These are phyloP conservation scores for Halictus rubicundus DNA, from an alignment of 1,140 invertebrate genomes.

Conservation along the genomic window DNA sequence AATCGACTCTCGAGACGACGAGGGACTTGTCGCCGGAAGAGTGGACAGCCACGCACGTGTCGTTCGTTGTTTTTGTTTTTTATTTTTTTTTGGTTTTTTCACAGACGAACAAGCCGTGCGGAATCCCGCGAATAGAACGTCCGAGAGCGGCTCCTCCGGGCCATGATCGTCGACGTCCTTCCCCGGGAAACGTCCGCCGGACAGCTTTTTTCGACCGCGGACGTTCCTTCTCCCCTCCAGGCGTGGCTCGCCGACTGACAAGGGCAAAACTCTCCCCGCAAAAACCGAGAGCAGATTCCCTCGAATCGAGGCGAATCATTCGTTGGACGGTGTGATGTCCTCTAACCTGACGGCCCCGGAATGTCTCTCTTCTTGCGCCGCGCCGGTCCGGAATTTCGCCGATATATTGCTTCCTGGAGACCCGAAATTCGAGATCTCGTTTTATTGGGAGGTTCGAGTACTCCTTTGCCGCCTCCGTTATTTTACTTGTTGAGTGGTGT, in stretches of 20 bases:
- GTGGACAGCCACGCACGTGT: constrained; percentile 13
- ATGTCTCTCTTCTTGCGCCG: constrained; percentile 21
- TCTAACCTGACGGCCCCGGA: constrained; percentile 14
- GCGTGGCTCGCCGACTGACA: constrained; percentile 39
- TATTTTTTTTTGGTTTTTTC: too few species aligned
- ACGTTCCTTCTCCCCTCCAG: constrained; percentile 4
- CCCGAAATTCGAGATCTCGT: not conserved
- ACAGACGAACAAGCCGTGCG: not conserved
- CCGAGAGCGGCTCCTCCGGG: not conserved
- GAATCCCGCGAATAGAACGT: constrained; percentile 44
- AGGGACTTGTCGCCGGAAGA: not conserved
- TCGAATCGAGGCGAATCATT: constrained; percentile 32
- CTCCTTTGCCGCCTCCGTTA: too few species aligned
- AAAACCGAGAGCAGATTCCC: constrained; percentile 28
- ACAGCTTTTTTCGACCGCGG: constrained; percentile 22
- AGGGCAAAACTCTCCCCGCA: constrained; percentile 28
- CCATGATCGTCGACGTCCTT: constrained; percentile 21
- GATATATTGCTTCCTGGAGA: not conserved
- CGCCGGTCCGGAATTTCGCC: not conserved
- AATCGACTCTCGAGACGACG: constrained; percentile 18
- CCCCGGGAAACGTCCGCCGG: not conserved
- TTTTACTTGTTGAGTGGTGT: too few species aligned
- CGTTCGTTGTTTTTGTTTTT: not conserved
- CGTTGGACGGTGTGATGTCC: constrained; percentile 1
- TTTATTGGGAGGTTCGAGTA: too few species aligned